Conservation (phyloP, 1,140 invertebrate species). For the Pararge aegeria region DNA sequence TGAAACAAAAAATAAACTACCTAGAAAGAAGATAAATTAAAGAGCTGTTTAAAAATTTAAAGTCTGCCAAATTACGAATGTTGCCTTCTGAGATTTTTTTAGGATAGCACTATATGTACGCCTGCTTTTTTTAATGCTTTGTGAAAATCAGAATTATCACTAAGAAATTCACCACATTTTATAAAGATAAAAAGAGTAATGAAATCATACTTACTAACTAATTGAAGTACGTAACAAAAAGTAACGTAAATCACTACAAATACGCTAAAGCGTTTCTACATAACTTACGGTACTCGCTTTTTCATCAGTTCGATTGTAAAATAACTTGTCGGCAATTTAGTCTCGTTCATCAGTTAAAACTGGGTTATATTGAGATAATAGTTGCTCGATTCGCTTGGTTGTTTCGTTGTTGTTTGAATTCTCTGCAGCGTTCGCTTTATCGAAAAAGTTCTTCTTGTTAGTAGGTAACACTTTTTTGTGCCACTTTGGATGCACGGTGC, state of each 20-base stretch:
- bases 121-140: no score
- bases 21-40: no score
- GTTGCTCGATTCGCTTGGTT: slow-evolving; percentile 43
- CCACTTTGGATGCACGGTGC: slow-evolving; percentile 21
- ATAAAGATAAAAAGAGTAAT: background rate
- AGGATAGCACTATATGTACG: no score
- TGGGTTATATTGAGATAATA: slow-evolving; percentile 61
- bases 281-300: slow-evolving; percentile 19
- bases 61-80: no score
- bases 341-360: slow-evolving; percentile 42
- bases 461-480: slow-evolving; percentile 44
- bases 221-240: slow-evolving; percentile 11
- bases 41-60: no score
- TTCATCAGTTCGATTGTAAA: slow-evolving; percentile 29
- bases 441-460: slow-evolving; percentile 50
- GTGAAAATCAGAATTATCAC: no score
- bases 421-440: slow-evolving; percentile 38
- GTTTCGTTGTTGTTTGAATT: slow-evolving; percentile 55
- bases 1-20: no score
- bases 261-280: slow-evolving; percentile 12
- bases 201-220: background rate
- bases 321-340: slow-evolving; percentile 42
- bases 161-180: no score
- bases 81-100: no score
- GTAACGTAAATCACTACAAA: slow-evolving; percentile 10